Evolutionary conservation across 1,140 invertebrate species (phyloP).

Genomic region (Drosophila repletoides): DNA sequence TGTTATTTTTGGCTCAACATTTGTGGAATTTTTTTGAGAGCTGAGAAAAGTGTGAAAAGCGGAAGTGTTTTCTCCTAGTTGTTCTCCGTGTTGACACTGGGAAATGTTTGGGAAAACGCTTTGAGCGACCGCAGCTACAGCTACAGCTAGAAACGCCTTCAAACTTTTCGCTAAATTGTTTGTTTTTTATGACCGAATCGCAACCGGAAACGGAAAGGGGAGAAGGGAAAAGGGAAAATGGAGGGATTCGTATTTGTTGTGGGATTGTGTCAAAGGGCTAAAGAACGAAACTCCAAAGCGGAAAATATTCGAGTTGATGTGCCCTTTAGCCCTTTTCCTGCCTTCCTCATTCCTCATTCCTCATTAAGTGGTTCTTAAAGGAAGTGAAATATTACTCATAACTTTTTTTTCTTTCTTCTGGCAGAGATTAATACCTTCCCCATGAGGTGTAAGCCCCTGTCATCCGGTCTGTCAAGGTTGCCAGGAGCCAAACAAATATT

Average conservation of each 20-base stretch:
- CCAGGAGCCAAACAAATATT: constrained; percentile 31
- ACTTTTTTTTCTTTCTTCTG: no score
- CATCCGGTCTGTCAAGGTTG: constrained; percentile 19
- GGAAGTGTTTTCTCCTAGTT: constrained; percentile 52
- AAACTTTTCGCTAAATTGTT: constrained; percentile 46
- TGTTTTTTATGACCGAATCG: constrained; percentile 32
- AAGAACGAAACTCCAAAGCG: constrained; percentile 31
- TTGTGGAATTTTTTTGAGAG: constrained; percentile 45
- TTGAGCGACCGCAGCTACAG: constrained; percentile 44
- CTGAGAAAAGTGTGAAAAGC: constrained; percentile 63
- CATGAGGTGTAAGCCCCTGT: constrained; percentile 5
- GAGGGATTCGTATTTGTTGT: constrained; percentile 30
- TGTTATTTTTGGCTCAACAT: constrained; percentile 71
- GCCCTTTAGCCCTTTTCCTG: constrained; percentile 24
- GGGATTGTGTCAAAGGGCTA: constrained; percentile 29
- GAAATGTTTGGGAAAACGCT: constrained; percentile 33
- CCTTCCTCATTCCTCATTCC: no score
- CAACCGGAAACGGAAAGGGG: constrained; percentile 31
- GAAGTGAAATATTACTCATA: no score
- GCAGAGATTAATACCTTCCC: no score
- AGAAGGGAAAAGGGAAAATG: no score
- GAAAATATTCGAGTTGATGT: constrained; percentile 46
- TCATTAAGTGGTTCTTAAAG: constrained; percentile 1
- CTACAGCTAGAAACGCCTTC: constrained; percentile 50
- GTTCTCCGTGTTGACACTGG: constrained; percentile 32